Percentiles rank a stretch among this genome's conserved stretches.
Conservation (phyloP, 2,113 vertebrate genomes). For the Serinus canaria region DNA sequence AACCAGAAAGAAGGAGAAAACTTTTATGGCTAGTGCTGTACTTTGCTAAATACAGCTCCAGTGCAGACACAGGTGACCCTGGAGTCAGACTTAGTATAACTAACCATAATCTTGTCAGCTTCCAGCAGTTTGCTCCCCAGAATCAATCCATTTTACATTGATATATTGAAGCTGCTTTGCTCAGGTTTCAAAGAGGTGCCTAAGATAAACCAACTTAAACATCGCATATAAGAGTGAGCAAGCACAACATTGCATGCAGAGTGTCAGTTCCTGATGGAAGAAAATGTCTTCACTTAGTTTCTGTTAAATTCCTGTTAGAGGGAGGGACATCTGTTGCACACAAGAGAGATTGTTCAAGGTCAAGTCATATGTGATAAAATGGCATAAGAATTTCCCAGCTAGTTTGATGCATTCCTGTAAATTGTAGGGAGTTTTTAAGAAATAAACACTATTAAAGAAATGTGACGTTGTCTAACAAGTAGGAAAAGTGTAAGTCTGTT, state of each 20-base stretch:
- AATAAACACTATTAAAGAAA: background rate
- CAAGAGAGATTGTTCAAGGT: background rate
- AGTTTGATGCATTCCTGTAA: background rate
- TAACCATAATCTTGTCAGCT: background rate
- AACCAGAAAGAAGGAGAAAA: background rate
- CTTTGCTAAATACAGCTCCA: background rate
- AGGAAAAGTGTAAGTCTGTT: background rate
- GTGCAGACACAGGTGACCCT: background rate
- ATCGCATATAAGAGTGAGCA: rapidly evolving
- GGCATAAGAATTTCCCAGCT: background rate
- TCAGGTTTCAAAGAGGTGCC: background rate
- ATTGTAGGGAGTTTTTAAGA: background rate
- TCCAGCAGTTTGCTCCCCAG: background rate
- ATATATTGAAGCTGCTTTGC: background rate
- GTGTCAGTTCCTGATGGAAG: background rate
- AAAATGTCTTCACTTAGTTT: background rate
- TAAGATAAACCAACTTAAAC: background rate
- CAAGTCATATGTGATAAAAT: background rate
- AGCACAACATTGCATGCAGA: background rate
- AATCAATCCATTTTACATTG: background rate
- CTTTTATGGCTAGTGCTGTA: background rate
- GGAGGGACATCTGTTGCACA: background rate
- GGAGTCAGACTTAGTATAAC: background rate
- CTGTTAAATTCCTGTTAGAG: background rate
- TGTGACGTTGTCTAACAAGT: background rate